A percentile compares a stretch with the other conserved stretches of the same genome.
These are phyloP conservation scores for Hippocampus zosterae DNA, from an alignment of 2,113 vertebrate species.

Conservation along the genomic window DNA sequence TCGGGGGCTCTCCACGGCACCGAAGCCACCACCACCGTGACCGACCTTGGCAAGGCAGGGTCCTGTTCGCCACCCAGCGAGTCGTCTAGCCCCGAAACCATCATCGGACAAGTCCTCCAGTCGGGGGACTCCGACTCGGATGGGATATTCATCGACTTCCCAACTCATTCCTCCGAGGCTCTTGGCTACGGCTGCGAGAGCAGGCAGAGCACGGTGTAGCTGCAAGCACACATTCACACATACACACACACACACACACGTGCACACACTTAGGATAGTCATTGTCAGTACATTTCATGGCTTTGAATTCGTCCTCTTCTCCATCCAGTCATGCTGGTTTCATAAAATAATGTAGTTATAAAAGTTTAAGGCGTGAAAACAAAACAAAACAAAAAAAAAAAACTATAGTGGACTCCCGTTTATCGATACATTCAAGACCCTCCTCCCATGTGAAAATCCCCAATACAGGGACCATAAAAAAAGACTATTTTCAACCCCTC, in stretches of 20 bases:
- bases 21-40: constrained; percentile 63
- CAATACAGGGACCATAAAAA: too few relatives aligned
- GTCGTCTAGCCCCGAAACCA: constrained; percentile 88
- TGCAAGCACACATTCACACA: not conserved
- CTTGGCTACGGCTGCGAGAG: constrained; percentile 54
- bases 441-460: too few relatives aligned
- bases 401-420: not conserved
- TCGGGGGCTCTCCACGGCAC: constrained; percentile 69
- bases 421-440: not conserved
- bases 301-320: not conserved
- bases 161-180: constrained; percentile 58
- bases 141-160: constrained; percentile 95
- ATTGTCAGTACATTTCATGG: not conserved
- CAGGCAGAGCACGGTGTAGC: constrained; percentile 67
- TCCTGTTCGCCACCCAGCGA: constrained; percentile 71
- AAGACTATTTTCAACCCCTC: too few relatives aligned
- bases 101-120: constrained; percentile 87
- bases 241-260: not conserved
- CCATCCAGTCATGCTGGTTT: not conserved
- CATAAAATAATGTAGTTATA: not conserved
- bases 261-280: not conserved
- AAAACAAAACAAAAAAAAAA: too few relatives aligned
- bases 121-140: constrained; percentile 87
- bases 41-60: constrained; percentile 71
- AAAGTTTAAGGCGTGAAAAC: not conserved